Percentiles rank a stretch among this genome's conserved stretches.
Evolutionary conservation across 2,888 invertebrate genomes (phyloP).

Genomic region (Blastobasis adustella): DNA sequence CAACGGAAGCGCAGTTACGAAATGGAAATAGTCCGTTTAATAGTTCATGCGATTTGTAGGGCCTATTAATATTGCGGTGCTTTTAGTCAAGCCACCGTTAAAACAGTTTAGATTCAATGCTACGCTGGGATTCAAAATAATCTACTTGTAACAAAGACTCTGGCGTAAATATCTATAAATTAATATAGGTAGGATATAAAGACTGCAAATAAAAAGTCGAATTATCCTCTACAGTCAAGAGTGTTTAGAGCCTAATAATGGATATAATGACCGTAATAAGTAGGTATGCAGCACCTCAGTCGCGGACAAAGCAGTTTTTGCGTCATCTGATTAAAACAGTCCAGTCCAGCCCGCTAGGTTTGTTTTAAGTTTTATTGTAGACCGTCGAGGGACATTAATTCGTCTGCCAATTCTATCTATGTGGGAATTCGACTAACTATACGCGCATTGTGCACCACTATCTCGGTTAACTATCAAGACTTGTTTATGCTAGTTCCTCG

Average conservation of each 20-base stretch:
- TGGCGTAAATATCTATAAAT: no score
- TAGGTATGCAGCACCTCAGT: neutral
- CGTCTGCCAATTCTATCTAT: conserved; percentile 50
- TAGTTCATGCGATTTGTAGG: no score
- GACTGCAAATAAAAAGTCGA: no score
- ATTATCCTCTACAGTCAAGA: no score
- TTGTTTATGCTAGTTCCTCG: neutral
- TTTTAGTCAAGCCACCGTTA: no score
- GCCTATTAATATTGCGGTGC: no score
- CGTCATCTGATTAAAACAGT: conserved; percentile 9
- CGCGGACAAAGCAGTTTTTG: conserved; percentile 4
- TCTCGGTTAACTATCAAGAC: neutral
- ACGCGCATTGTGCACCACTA: neutral
- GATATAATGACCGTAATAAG: no score
- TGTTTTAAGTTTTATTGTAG: conserved; percentile 31
- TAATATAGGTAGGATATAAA: no score
- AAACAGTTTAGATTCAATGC: neutral
- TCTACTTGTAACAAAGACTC: no score
- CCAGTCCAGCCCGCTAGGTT: conserved; percentile 19
- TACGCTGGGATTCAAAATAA: neutral
- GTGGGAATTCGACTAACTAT: conserved; percentile 22
- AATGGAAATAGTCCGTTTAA: neutral
- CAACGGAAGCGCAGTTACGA: neutral
- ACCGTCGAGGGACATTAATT: conserved; percentile 28
- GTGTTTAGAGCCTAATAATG: no score